These are phyloP conservation scores for Eupithecia abbreviata DNA, from an alignment of 2,888 invertebrate genomes.

Conservation along the genomic window DNA sequence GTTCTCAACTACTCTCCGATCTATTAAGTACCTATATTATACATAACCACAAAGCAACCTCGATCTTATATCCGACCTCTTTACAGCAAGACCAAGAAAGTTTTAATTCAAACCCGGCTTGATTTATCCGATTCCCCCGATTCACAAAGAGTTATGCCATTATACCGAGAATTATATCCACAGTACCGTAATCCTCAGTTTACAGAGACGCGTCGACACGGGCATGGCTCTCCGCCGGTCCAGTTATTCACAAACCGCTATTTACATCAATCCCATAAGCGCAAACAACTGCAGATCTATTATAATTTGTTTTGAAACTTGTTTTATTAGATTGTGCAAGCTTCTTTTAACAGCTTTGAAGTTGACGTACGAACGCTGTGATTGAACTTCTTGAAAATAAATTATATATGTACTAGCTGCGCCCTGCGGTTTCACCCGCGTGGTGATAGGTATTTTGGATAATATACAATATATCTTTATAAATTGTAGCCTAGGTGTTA, in stretches of 20 bases:
- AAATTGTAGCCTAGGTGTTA: no score
- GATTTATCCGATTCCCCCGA: slow-evolving; percentile 15
- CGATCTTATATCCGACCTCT: neutral
- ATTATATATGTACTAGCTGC: no score
- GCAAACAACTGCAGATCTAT: slow-evolving; percentile 55
- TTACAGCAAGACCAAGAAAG: neutral
- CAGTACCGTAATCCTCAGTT: slow-evolving; percentile 55
- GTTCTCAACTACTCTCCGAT: neutral
- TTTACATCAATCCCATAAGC: slow-evolving; percentile 76
- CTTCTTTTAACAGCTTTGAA: neutral
- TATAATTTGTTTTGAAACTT: slow-evolving; percentile 35
- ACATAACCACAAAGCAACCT: neutral
- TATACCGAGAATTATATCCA: slow-evolving; percentile 27
- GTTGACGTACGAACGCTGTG: neutral
- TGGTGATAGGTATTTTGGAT: no score
- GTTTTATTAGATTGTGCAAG: slow-evolving; percentile 11
- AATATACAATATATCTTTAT: no score
- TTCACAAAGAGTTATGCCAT: slow-evolving; percentile 18
- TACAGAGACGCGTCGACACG: slow-evolving; percentile 63
- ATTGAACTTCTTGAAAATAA: neutral
- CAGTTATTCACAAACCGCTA: slow-evolving; percentile 82
- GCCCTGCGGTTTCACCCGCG: no score
- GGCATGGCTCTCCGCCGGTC: slow-evolving; percentile 67
- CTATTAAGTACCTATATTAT: neutral
- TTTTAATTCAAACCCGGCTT: slow-evolving; percentile 9